Evolutionary conservation across 2,113 vertebrate genomes (phyloP), one percentile per base, ranked within the genome.

Genomic region (Phocoena phocoena): DNA sequence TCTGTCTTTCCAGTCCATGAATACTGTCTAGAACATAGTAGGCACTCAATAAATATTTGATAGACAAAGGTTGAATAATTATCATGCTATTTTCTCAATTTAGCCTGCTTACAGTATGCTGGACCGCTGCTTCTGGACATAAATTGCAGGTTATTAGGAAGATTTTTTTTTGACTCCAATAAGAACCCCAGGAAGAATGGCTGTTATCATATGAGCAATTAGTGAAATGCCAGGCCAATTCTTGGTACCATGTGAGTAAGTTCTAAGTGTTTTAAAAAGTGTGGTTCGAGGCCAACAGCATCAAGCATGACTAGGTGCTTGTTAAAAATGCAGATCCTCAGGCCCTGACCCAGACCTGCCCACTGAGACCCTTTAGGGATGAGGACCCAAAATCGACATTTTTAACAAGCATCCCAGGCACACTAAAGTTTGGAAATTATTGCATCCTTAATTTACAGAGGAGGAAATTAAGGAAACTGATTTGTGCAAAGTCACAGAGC

Each of bases 1-100:
- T 68, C 87, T 91, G 50, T 96, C 55, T 95, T 86, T 94, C 58
- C 53, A 85, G 82, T 36, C n/a, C 55, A 90, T 82, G 77, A 91
- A 62, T 77, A 88, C 21, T 90, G 62, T 83, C 89, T 82, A 77
- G 79, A 88, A 88, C 60, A 88, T 47, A 93, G 70, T 36, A 94
- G 85, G 23, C 53, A 83, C 50, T 90, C 58, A 71, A 55, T 80
- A 88, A 91, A 88, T 58, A 93, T 44, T 88, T 68, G 25, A 2
- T 67, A 79, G 84, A 96, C 91, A 90, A 89, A 83, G 83, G 17
- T 14, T 93, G 82, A 83, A 86, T 62, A 50, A 89, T 87, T 70
- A 71, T 93, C 44, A 60, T 13, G 47, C 67, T 91, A 3, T 82
- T 93, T 82, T 88, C 80, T 88, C 33, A 53, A 71, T 70, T 70